Base-by-base conservation (phyloP, 2,888 invertebrate genomes). In the Limnephilus marmoratus region DNA sequence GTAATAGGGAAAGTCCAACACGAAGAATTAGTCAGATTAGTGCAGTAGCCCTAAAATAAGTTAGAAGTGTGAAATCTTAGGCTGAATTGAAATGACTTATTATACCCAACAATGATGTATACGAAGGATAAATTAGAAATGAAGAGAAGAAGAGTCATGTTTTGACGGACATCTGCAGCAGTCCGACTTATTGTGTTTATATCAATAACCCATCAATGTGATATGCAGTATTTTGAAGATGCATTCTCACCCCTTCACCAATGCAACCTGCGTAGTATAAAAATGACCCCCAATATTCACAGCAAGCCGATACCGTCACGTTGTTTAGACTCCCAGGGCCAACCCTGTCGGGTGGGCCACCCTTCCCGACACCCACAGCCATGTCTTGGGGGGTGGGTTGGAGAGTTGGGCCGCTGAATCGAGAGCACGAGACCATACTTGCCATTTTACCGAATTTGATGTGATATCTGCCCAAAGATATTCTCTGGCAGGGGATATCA, bases 391-490 rank as follows among this genome's bases (percentile, higher is more conserved):
- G 88, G 80, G 80, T 15, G 80, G 68, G 45, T 24, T 45, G 82
- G 90, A n/a, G 24, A 2, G 31, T 31, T 31, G 68, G 68, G 34
- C 80, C 49, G 15, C 24, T 86, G 86, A 86, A 45, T 80, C 81
- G 88, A 81, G 88, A 81, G 80, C 68, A 80, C 88, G 81, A 45
- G 80, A 37, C 88, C 45, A 29, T 49, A 68, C 81, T 49, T 53
- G 37, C 90, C 83, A 53, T 90, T 85, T 90, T 85, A 45, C 90
- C 85, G 68, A 90, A 90, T 90, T 90, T 85, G 83, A 85, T 90
- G 90, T 90, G 90, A 90, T 90, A 90, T 90, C 90, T 90, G 90
- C 90, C 90, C 90, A 37, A 85, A 90, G 85, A 85, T 85, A 85
- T 83, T 85, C 90, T 31, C 41, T 31, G 53, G n/a, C 90, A 90